Evolutionary conservation across 2,888 invertebrate genomes (phyloP).

Genomic region (Dynastes maya): DNA sequence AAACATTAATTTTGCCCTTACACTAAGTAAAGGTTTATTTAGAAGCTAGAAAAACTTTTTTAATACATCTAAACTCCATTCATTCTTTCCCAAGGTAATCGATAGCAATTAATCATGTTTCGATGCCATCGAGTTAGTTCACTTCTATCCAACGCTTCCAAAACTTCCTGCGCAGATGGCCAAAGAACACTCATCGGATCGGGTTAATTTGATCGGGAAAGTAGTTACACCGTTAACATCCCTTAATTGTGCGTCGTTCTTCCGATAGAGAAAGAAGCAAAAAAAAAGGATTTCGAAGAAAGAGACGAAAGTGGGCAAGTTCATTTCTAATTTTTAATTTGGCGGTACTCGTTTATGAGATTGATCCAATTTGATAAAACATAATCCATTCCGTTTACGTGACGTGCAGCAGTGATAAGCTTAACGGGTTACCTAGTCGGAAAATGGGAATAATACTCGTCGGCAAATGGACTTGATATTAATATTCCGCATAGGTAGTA

Average conservation of each 20-base stretch:
- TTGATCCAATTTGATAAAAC: conserved; percentile 25
- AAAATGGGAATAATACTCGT: conserved; percentile 6
- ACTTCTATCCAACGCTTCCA: neutral
- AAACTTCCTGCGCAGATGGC: neutral
- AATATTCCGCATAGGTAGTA: conserved; percentile 24
- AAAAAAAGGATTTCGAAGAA: neutral
- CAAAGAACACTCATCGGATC: conserved; percentile 14
- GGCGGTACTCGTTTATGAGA: neutral
- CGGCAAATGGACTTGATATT: conserved; percentile 6
- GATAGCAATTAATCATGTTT: conserved; percentile 3
- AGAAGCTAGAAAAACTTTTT: no score
- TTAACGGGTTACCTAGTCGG: conserved; percentile 11
- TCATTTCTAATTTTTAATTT: conserved; percentile 25
- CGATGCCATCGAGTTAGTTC: neutral
- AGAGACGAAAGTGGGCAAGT: neutral
- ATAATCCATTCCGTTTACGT: conserved; percentile 25
- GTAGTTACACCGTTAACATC: neutral
- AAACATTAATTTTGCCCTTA: no score
- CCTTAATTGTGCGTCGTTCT: conserved; percentile 2
- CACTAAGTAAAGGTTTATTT: no score
- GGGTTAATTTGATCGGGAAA: conserved; percentile 2
- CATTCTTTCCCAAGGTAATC: neutral
- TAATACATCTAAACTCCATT: no score
- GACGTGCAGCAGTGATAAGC: conserved; percentile 19
- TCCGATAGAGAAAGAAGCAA: neutral